Evolutionary conservation across 2,113 vertebrate genomes (phyloP).

Genomic region (Monopterus albus): DNA sequence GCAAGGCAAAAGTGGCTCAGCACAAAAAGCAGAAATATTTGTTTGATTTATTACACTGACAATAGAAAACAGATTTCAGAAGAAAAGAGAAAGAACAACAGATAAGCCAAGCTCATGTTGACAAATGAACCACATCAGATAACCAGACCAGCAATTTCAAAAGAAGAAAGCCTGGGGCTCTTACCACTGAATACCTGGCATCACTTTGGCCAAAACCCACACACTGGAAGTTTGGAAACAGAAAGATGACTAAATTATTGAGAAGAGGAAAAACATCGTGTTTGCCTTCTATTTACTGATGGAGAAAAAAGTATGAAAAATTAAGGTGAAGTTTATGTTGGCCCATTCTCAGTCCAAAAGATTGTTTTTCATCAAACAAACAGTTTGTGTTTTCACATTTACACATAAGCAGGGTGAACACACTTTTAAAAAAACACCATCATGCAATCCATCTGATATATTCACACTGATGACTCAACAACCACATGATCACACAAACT

Average conservation of each 20-base stretch:
- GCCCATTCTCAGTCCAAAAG: conserved; percentile 6
- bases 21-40: neutral
- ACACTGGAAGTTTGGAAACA: conserved; percentile 31
- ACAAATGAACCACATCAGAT: conserved; percentile 23
- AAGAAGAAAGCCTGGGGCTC: neutral
- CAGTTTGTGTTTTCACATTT: conserved; percentile 5
- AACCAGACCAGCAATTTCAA: neutral
- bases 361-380: conserved; percentile 38
- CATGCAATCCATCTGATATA: conserved; percentile 37
- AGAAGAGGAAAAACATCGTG: neutral
- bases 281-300: conserved; percentile 7
- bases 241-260: conserved; percentile 18
- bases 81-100: neutral
- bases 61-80: conserved; percentile 10
- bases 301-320: conserved; percentile 3
- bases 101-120: conserved; percentile 1
- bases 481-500: conserved; percentile 36
- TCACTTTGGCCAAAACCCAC: conserved; percentile 9
- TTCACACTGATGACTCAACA: conserved; percentile 10
- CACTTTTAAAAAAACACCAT: conserved; percentile 1
- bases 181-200: conserved; percentile 18
- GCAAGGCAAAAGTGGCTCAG: conserved; percentile 4
- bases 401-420: neutral
- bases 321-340: neutral
- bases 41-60: neutral